Evolutionary conservation across 2,888 invertebrate species (phyloP).

Genomic region (Oscheius sp.): DNA sequence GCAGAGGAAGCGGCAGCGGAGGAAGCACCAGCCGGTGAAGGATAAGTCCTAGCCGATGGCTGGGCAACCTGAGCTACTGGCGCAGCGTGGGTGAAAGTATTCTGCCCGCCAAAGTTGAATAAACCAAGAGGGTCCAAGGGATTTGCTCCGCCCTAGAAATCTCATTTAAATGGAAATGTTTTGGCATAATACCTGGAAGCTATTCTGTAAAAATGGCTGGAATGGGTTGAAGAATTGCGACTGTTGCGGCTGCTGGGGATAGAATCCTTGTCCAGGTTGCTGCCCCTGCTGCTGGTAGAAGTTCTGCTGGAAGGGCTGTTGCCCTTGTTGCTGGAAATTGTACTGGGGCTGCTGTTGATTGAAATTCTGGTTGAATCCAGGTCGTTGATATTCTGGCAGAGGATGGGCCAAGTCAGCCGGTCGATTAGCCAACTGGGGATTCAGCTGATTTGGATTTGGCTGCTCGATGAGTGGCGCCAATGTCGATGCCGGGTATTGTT

Average conservation of each 20-base stretch:
- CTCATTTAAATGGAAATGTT: not conserved
- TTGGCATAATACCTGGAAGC: constrained; percentile 8
- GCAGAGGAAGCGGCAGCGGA: no score
- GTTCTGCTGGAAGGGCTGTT: no score
- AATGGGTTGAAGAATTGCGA: constrained; percentile 65
- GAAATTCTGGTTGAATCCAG: constrained; percentile 24
- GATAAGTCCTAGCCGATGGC: constrained; percentile 1
- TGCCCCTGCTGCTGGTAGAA: constrained; percentile 6
- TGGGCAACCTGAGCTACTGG: constrained; percentile 28
- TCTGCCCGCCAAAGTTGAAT: constrained; percentile 30
- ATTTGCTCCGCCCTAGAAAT: constrained; percentile 5
- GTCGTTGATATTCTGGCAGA: constrained; percentile 50
- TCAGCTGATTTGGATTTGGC: constrained; percentile 44
- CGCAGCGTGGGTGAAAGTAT: constrained; percentile 16
- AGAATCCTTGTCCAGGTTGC: constrained; percentile 27
- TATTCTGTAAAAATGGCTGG: constrained; percentile 67
- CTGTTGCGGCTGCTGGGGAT: constrained; percentile 24
- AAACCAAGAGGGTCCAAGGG: constrained; percentile 34
- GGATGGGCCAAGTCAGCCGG: constrained; percentile 55
- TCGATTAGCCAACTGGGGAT: constrained; percentile 46
- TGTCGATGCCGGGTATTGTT: constrained; percentile 45
- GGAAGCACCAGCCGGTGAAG: not conserved
- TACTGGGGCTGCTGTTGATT: constrained; percentile 37
- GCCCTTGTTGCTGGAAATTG: not conserved
- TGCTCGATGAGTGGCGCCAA: constrained; percentile 55